Evolutionary conservation across 1,140 invertebrate species (phyloP).

Genomic region (Drosophila ironensis): DNA sequence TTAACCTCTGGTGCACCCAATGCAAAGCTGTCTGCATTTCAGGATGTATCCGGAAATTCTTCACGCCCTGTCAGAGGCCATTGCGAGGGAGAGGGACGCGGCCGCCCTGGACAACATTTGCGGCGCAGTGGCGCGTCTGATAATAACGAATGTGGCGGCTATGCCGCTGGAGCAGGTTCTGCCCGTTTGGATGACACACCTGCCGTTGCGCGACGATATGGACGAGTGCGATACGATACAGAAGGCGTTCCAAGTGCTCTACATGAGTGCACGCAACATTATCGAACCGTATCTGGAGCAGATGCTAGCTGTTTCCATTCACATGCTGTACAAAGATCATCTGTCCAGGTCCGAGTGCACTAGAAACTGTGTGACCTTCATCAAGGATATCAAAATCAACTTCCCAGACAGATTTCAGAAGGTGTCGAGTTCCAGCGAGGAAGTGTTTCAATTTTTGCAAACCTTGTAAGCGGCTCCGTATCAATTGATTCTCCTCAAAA

Average conservation of each 20-base stretch:
- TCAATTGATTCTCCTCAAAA: not conserved
- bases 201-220: conserved; percentile 89
- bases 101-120: conserved; percentile 90
- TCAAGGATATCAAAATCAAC: conserved; percentile 83
- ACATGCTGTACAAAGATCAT: conserved; percentile 83
- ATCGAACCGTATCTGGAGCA: conserved; percentile 83
- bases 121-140: conserved; percentile 89
- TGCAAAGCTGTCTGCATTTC: not conserved
- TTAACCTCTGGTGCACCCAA: too few relatives aligned
- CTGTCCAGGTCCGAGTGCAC: conserved; percentile 38
- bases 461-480: conserved; percentile 42
- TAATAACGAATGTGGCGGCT: conserved; percentile 85
- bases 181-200: conserved; percentile 87
- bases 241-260: conserved; percentile 86
- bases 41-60: conserved; percentile 84
- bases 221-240: conserved; percentile 89
- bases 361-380: conserved; percentile 82
- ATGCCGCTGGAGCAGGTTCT: conserved; percentile 88
- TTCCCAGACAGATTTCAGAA: conserved; percentile 84
- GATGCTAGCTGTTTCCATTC: conserved; percentile 84
- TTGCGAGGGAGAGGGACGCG: conserved; percentile 85
- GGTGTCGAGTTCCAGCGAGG: conserved; percentile 57
- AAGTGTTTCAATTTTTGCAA: conserved; percentile 61
- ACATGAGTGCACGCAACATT: conserved; percentile 84
- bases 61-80: conserved; percentile 85